Conservation (phyloP, 2,113 vertebrate species). For the Sardina pilchardus region DNA sequence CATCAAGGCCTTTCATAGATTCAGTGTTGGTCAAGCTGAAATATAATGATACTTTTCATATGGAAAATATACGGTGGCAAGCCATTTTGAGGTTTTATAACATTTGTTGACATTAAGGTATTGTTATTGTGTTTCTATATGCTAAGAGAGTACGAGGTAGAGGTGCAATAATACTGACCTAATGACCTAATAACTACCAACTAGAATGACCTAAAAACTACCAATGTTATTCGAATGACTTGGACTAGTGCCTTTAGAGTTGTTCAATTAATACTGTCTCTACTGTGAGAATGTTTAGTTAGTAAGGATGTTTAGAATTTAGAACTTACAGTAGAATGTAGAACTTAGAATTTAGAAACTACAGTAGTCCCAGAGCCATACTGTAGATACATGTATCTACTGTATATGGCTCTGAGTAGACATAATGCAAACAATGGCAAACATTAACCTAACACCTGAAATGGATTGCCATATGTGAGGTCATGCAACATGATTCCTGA, state of each 20-base stretch:
- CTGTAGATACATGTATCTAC: too few relatives aligned
- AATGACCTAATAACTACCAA: background rate
- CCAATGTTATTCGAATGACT: background rate
- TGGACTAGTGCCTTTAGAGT: background rate
- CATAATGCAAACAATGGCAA: too few relatives aligned
- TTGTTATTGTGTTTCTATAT: background rate
- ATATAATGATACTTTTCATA: too few relatives aligned
- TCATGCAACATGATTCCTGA: too few relatives aligned
- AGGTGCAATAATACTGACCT: background rate
- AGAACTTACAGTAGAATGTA: too few relatives aligned
- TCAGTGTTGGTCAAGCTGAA: background rate
- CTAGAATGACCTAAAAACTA: background rate
- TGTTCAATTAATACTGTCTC: background rate
- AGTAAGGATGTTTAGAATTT: background rate
- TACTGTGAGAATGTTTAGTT: background rate
- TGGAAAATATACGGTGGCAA: background rate
- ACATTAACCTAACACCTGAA: background rate
- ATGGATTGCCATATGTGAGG: background rate
- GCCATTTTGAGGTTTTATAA: background rate
- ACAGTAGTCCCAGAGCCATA: too few relatives aligned
- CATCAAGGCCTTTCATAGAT: background rate
- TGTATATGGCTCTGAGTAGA: too few relatives aligned
- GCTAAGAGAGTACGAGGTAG: background rate
- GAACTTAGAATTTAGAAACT: background rate
- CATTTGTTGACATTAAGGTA: background rate